Evolutionary conservation across 2,888 invertebrate genomes (phyloP), one percentile per base, ranked within the genome.

Genomic region (Muschampia plurimacula): DNA sequence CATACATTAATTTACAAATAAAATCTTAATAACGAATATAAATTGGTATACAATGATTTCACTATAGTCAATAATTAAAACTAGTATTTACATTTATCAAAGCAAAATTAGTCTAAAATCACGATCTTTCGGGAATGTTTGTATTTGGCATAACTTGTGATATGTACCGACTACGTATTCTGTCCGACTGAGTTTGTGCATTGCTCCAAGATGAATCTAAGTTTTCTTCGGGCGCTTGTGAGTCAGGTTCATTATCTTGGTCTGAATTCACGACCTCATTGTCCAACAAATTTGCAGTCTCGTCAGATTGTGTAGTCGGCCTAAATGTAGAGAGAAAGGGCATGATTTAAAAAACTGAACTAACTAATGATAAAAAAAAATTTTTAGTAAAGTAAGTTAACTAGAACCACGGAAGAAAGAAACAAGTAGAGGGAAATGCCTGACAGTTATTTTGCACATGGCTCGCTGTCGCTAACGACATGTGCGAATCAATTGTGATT

Each of bases 121-220:
- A 90, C 80, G 85, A 88, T 84, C 87, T 84, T 60, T 92, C 88
- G 75, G 89, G 87, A 85, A 87, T 87, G 86, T 88, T 89, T 77
- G 88, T 86, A 74, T 85, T 88, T 77, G 93, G 90, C 77, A 93
- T 85, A 82, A 95, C 91, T 85, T 93, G 94, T 79, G 93, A 83
- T 79, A 95, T 85, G 81, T 95, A 95, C 85, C 92, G 85, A 77
- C 88, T 90, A 78, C 95, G 90, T 79, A 95, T 95, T 74, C 95
- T 88, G 79, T 93, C 90, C 2, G 94, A 93, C 73, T 91, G 90
- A 13, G 82, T 84, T 68, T 83, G 86, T 9, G 90, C 82, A 1
- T 84, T 78, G 69, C 90, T 88, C 52, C 86, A 82, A 3, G 80
- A 75, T 7, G 84, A 81, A 36, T 78, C 77, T 2, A 77, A 69